These are phyloP conservation scores for Iphiclides podalirius DNA, from an alignment of 2,888 invertebrate species.

Conservation along the genomic window DNA sequence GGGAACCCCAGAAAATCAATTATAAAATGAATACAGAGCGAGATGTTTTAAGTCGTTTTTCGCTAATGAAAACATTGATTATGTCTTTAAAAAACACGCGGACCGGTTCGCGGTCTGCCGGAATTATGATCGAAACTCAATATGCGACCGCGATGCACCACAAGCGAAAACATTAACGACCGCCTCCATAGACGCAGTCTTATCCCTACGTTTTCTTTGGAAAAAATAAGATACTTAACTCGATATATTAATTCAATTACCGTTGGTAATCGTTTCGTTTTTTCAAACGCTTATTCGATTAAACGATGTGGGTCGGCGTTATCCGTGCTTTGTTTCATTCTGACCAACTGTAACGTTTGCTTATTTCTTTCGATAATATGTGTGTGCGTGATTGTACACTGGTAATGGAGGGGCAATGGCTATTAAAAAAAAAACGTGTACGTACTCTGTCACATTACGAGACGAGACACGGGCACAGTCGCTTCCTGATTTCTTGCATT, in stretches of 20 bases:
- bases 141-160: conserved; percentile 50
- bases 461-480: conserved; percentile 42
- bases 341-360: too few species aligned
- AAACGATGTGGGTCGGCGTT: neutral
- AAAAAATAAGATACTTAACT: too few species aligned
- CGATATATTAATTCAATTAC: neutral
- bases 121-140: conserved; percentile 67
- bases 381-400: too few species aligned
- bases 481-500: conserved; percentile 61
- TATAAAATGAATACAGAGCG: too few species aligned
- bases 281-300: neutral
- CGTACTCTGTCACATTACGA: conserved; percentile 38
- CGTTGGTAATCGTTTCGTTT: neutral
- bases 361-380: too few species aligned
- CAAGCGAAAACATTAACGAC: conserved; percentile 50
- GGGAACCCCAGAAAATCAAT: too few species aligned
- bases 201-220: too few species aligned
- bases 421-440: neutral
- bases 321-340: too few species aligned
- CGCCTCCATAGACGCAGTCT: conserved; percentile 1
- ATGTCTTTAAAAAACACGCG: too few species aligned
- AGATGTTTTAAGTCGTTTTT: too few species aligned
- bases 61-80: too few species aligned
- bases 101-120: conserved; percentile 66
- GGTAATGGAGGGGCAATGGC: conserved; percentile 4